These are phyloP conservation scores for Drosophila testacea DNA, from an alignment of 2,888 invertebrate genomes.

Conservation along the genomic window DNA sequence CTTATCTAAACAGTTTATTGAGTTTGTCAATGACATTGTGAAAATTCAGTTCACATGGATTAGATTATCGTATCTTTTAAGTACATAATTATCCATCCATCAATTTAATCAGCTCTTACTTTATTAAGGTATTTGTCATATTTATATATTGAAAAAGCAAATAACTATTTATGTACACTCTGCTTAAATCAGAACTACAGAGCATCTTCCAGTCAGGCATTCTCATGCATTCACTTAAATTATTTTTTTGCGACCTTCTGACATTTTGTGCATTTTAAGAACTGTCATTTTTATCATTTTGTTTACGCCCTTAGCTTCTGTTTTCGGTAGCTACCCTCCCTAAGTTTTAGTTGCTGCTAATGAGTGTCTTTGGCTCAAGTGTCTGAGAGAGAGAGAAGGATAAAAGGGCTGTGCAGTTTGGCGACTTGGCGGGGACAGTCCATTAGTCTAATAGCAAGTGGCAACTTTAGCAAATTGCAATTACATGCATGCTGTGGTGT, in stretches of 20 bases:
- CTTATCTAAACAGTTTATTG: slow-evolving; percentile 3
- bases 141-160: neutral
- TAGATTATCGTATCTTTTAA: neutral
- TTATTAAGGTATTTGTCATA: neutral
- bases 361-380: slow-evolving; percentile 49
- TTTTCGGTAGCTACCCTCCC: neutral
- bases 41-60: neutral
- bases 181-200: neutral
- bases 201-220: neutral
- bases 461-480: slow-evolving; percentile 49
- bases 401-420: slow-evolving; percentile 26
- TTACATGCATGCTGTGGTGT: slow-evolving; percentile 21
- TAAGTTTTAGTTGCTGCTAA: slow-evolving; percentile 30
- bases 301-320: slow-evolving; percentile 34
- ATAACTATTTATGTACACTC: neutral
- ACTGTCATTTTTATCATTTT: slow-evolving; percentile 42
- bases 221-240: neutral
- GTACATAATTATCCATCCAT: neutral
- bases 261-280: slow-evolving; percentile 46
- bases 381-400: slow-evolving; percentile 30
- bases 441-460: slow-evolving; percentile 54
- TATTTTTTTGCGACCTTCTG: slow-evolving; percentile 8
- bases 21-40: neutral
- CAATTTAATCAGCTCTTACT: neutral
- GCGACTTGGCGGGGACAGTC: slow-evolving; percentile 33